phyloP scores from a whole-genome alignment of 2,113 vertebrate genomes.

The Ammodytes marinus region DNA sequence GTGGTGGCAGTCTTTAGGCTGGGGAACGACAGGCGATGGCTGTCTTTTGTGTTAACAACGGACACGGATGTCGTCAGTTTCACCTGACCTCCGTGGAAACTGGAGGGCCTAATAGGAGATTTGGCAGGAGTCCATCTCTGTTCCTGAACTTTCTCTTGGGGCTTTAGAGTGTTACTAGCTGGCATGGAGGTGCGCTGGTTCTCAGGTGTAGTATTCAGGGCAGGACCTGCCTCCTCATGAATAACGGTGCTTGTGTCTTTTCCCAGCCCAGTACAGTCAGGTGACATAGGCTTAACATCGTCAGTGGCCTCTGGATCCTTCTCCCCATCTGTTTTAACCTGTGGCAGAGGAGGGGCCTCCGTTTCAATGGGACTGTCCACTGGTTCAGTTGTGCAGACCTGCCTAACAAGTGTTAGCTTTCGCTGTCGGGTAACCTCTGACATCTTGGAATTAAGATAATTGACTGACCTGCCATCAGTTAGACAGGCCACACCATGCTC shows the following conservation, averaged over 20 bases:
- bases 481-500: constrained; percentile 92
- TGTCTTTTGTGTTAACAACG: constrained; percentile 83
- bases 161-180: constrained; percentile 79
- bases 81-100: constrained; percentile 82
- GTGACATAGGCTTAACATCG: constrained; percentile 71
- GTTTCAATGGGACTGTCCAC: constrained; percentile 89
- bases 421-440: constrained; percentile 88
- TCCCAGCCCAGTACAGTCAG: constrained; percentile 81
- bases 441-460: constrained; percentile 84
- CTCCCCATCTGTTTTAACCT: constrained; percentile 71
- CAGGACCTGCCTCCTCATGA: constrained; percentile 49
- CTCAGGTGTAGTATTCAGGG: constrained; percentile 70
- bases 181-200: constrained; percentile 59
- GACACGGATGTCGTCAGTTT: constrained; percentile 82
- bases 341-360: constrained; percentile 80
- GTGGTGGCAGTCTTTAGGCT: constrained; percentile 95
- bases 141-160: constrained; percentile 84
- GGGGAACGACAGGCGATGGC: constrained; percentile 90
- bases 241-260: constrained; percentile 76
- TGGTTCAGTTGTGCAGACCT: constrained; percentile 94
- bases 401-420: constrained; percentile 93
- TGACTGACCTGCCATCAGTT: constrained; percentile 84
- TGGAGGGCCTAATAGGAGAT: constrained; percentile 76
- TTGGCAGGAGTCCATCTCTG: constrained; percentile 80
- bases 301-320: constrained; percentile 74